Conservation (phyloP, 2,797 vertebrate species). For the Psittacula echo region DNA sequence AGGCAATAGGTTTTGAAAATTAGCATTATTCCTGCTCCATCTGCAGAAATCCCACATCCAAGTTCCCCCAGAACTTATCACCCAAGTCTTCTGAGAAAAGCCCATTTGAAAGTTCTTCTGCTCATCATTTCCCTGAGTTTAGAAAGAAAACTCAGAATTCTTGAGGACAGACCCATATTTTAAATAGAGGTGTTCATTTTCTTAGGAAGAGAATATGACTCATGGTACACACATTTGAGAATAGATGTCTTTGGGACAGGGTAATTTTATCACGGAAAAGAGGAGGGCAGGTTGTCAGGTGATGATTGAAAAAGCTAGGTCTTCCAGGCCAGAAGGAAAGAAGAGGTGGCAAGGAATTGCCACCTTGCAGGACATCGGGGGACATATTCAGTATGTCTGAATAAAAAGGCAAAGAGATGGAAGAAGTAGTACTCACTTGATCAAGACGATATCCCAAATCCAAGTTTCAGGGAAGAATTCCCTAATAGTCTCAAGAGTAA, state of each 20-base stretch:
- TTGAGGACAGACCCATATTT: not conserved
- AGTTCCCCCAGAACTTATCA: not conserved
- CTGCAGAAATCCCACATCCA: not conserved
- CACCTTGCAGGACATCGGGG: not conserved
- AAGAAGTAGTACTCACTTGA: slow-evolving; percentile 75
- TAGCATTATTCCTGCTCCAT: not conserved
- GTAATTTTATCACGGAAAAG: not conserved
- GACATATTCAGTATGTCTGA: not conserved
- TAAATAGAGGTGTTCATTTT: not conserved
- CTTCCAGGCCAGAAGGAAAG: not conserved
- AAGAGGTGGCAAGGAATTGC: not conserved
- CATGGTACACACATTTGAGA: not conserved
- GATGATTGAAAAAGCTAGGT: not conserved
- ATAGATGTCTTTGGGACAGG: not conserved
- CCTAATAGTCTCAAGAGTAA: slow-evolving; percentile 65
- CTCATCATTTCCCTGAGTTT: not conserved
- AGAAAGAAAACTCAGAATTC: not conserved
- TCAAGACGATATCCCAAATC: slow-evolving; percentile 85
- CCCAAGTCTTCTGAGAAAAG: not conserved
- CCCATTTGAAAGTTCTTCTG: not conserved
- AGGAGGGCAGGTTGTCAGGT: not conserved
- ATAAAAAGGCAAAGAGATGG: not conserved
- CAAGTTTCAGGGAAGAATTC: slow-evolving; percentile 87
- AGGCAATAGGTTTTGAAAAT: not conserved
- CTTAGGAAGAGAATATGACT: not conserved